These are phyloP conservation scores for Mesembrinibis cayennensis DNA, from an alignment of 2,113 vertebrate species.

Conservation along the genomic window DNA sequence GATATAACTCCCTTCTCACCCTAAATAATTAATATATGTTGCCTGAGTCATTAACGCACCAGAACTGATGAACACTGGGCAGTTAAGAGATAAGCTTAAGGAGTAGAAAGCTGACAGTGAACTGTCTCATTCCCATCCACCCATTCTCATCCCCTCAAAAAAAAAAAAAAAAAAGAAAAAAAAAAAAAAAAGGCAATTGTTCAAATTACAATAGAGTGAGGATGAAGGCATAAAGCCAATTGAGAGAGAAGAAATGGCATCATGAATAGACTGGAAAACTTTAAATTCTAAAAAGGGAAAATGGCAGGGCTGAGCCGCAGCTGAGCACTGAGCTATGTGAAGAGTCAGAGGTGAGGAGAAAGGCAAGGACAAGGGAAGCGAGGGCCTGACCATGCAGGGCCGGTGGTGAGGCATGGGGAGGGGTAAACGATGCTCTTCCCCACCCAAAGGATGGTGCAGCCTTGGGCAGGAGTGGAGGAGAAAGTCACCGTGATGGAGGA, in stretches of 20 bases:
- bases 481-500: not conserved
- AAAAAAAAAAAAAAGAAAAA: too few species aligned
- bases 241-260: not conserved
- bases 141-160: not conserved
- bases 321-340: not conserved
- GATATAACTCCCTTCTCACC: slow-evolving; percentile 11
- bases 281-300: not conserved
- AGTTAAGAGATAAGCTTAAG: not conserved
- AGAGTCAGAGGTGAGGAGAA: not conserved
- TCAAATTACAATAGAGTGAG: not conserved
- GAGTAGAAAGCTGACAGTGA: not conserved
- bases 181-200: not conserved
- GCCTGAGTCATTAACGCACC: not conserved
- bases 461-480: not conserved
- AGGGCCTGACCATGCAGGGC: not conserved
- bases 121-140: not conserved
- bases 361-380: not conserved
- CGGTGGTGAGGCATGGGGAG: not conserved
- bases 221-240: not conserved
- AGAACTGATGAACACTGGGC: not conserved
- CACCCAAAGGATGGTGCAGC: not conserved
- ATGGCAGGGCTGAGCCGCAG: not conserved
- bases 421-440: not conserved
- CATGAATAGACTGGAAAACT: not conserved
- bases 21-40: not conserved